Percentiles rank a stretch among this genome's conserved stretches.
phyloP scores from a whole-genome alignment of 64 coral and sea anemone genomes.

The Catalaphyllia jardinei region DNA sequence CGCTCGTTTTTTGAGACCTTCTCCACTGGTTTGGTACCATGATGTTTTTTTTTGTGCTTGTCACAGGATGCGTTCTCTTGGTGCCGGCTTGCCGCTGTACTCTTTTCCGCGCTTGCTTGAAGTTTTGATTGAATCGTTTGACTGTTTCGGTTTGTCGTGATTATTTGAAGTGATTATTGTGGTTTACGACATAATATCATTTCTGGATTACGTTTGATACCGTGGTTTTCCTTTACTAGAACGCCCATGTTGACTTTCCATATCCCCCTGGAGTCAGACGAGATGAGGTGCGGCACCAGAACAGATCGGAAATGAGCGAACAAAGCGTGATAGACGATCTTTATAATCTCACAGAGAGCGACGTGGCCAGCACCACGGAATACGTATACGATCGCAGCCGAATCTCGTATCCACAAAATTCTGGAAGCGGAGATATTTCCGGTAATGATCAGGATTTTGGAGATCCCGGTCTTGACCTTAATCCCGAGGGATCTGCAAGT shows the following conservation, averaged over 20 bases:
- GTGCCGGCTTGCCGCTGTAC: too few relatives aligned
- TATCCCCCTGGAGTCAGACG: conserved; percentile 96
- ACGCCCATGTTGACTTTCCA: conserved; percentile 83
- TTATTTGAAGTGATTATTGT: background rate
- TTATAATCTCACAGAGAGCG: conserved; percentile 89
- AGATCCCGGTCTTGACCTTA: background rate
- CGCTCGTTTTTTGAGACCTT: background rate
- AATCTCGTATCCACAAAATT: conserved; percentile 48
- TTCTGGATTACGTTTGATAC: background rate
- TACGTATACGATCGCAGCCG: conserved; percentile 83
- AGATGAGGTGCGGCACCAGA: conserved; percentile 71
- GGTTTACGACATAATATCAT: background rate
- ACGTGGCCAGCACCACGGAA: conserved; percentile 82
- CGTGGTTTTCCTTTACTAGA: conserved; percentile 42
- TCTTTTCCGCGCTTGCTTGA: too few relatives aligned
- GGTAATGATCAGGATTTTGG: background rate
- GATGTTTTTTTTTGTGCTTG: too few relatives aligned
- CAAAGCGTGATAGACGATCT: conserved; percentile 88
- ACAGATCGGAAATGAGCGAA: conserved; percentile 61
- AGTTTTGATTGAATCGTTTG: too few relatives aligned
- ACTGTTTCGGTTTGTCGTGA: too few relatives aligned
- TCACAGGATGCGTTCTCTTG: too few relatives aligned
- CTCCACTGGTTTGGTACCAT: too few relatives aligned
- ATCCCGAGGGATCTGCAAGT: conserved; percentile 2
- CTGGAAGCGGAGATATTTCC: background rate